Evolutionary conservation across 1,140 invertebrate genomes (phyloP).

Genomic region (Danaus plexippus): DNA sequence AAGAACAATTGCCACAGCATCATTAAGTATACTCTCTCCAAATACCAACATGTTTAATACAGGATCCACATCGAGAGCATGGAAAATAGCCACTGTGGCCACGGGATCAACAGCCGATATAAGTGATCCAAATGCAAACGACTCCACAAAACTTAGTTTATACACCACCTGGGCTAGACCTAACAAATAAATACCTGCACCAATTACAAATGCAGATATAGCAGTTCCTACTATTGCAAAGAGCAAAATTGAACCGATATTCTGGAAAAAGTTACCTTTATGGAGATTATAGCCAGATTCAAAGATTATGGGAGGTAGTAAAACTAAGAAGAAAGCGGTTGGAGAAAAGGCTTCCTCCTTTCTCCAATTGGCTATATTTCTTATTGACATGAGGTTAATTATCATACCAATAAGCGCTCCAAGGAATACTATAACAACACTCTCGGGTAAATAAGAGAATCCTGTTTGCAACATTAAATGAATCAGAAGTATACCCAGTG

Average conservation of each 20-base stretch:
- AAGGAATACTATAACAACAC: constrained; percentile 96
- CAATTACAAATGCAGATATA: constrained; percentile 95
- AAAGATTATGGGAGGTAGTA: constrained; percentile 98
- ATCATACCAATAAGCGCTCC: constrained; percentile 93
- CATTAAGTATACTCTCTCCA: constrained; percentile 98
- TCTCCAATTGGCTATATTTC: constrained; percentile 93
- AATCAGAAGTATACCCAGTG: constrained; percentile 93
- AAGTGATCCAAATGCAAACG: constrained; percentile 97
- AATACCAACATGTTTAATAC: constrained; percentile 99
- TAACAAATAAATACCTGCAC: constrained; percentile 94
- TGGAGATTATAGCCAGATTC: constrained; percentile 99
- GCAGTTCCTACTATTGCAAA: constrained; percentile 98
- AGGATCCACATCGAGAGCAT: constrained; percentile 95
- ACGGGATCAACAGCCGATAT: constrained; percentile 99
- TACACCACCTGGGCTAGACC: constrained; percentile 93
- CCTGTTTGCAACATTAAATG: constrained; percentile 95
- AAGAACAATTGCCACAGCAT: constrained; percentile 97
- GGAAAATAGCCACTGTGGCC: constrained; percentile 98
- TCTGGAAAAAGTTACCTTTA: constrained; percentile 99
- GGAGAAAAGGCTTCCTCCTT: constrained; percentile 98
- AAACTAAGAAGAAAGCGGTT: constrained; percentile 96
- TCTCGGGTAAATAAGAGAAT: constrained; percentile 97
- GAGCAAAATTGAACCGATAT: constrained; percentile 94
- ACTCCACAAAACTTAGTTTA: constrained; percentile 93
- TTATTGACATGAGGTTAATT: constrained; percentile 91